Base-by-base conservation (phyloP, 2,797 vertebrate genomes). In the Naso thynnoides region DNA sequence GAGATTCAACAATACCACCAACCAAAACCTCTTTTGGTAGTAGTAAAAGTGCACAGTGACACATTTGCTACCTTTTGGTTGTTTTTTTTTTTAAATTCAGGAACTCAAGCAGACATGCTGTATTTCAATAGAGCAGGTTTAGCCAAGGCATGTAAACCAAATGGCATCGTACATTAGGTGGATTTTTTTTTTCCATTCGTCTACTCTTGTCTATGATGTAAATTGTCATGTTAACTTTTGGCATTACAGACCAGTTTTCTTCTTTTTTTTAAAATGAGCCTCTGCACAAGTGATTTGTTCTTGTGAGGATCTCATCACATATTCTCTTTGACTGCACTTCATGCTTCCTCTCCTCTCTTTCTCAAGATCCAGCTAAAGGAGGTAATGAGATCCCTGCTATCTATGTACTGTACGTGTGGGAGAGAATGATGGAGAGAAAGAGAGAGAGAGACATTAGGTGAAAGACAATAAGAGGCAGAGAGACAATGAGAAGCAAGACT, bases 201-300 rank as follows among this genome's bases (percentile, higher is more conserved):
- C 45, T n/a, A 64, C 58, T 57, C 42, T 6, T 29, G 45, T 42
- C 15, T 36, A 24, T 66, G 38, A 74, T 55, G 57, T 73, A 8
- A 58, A 41, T 39, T 68, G 18, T 63, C 29, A 58, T 13, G 15
- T 82, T 74, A 66, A 66, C 58, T 57, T 63, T 19, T 0, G 0
- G 45, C 58, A 70, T 69, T 76, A 70, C 62, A 72, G 60, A 76
- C 33, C 42, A 57, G 42, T 61, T 66, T 62, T 19, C 31, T 78
- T 75, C 72, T 41, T 65, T 79, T 66, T 80, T 82, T 76, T n/a
- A n/a, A n/a, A 63, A 86, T 60, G 26, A 55, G 26, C 68, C 24
- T 77, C 61, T 54, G 50, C 68, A 67, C 76, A 45, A 70, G 76
- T 69, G 58, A 86, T 78, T 75, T 76, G 59, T 61, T 61, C 29